Evolutionary conservation across 1,140 invertebrate genomes (phyloP).

Genomic region (Phenacoccus solenopsis): DNA sequence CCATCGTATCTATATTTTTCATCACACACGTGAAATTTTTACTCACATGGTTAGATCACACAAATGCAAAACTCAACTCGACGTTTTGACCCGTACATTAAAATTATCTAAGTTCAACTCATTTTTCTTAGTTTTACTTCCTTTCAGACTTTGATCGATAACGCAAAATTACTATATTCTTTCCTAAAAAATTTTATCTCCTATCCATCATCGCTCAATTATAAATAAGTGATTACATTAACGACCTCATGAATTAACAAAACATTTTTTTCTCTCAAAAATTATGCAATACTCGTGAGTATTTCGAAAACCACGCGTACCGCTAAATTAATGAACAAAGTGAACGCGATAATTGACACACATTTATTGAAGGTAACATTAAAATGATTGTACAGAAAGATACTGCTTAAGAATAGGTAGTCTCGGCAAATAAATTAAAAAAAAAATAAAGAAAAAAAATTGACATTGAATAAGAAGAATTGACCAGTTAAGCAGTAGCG

Average conservation of each 20-base stretch:
- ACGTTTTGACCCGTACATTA: not conserved
- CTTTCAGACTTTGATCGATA: not conserved
- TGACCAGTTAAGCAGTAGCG: too few species aligned
- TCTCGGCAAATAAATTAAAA: not conserved
- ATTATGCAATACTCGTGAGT: not conserved
- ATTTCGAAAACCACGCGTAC: not conserved
- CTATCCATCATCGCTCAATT: too few species aligned
- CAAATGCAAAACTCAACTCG: not conserved
- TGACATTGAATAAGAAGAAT: conserved; percentile 8
- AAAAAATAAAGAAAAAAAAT: conserved; percentile 6
- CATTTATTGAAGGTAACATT: conserved; percentile 15
- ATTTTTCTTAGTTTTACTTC: not conserved
- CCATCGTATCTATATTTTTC: too few species aligned
- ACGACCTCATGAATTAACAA: too few species aligned
- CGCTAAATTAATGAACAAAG: not conserved
- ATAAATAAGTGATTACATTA: too few species aligned
- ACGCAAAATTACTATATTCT: not conserved
- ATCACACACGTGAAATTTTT: not conserved
- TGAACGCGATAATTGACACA: not conserved
- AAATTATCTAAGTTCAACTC: not conserved
- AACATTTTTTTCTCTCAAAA: too few species aligned
- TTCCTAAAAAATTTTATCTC: too few species aligned
- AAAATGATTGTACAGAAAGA: conserved; percentile 14
- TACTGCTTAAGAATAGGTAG: not conserved
- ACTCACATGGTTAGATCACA: not conserved